Evolutionary conservation across 2,113 vertebrate genomes (phyloP).

Genomic region (Echinops telfairi): DNA sequence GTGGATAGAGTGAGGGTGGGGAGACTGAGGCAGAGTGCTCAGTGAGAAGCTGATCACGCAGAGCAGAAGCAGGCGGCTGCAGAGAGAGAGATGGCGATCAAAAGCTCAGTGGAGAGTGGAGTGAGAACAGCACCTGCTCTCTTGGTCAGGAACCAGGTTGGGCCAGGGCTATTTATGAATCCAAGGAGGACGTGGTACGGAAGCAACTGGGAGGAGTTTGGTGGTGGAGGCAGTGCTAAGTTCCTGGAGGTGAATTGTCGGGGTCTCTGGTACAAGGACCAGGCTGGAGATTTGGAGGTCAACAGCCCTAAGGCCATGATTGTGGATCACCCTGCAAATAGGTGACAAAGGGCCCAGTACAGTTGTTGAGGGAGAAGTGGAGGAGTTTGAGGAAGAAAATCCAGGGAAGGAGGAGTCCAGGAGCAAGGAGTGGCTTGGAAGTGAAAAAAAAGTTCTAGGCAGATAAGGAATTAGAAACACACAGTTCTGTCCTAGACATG

Average conservation of each 20-base stretch:
- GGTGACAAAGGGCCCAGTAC: background rate
- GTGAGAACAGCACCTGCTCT: rapidly evolving
- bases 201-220: no score
- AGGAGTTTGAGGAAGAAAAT: background rate
- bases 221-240: background rate
- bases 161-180: background rate
- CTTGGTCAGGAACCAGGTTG: background rate
- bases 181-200: background rate
- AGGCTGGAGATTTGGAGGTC: background rate
- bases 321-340: background rate
- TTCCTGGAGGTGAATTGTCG: background rate
- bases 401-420: background rate
- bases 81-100: background rate
- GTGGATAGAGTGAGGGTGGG: background rate
- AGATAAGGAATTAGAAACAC: background rate
- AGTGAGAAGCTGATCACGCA: background rate
- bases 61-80: background rate
- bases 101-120: no score
- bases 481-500: background rate
- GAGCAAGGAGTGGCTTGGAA: background rate
- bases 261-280: background rate
- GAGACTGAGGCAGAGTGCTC: background rate
- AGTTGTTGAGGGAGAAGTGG: background rate
- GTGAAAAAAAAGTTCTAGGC: background rate
- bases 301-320: background rate